A percentile compares a stretch with the other conserved stretches of the same genome.
These are phyloP conservation scores for Aphis craccivora DNA, from an alignment of 1,140 invertebrate species.

Conservation along the genomic window DNA sequence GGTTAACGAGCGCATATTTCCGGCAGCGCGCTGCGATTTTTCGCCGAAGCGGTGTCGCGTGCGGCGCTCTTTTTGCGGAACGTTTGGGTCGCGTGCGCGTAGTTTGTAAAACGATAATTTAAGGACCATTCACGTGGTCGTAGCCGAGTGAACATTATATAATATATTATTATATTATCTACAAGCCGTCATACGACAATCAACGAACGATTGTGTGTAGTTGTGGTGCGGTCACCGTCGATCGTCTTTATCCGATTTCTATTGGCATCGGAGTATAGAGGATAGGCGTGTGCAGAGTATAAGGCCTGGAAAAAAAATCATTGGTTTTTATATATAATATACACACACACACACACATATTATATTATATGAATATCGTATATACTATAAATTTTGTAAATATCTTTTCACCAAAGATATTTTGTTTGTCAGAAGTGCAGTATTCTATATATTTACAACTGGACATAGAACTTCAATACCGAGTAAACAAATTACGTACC, in stretches of 20 bases:
- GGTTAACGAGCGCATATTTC: constrained; percentile 32
- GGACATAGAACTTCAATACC: neutral
- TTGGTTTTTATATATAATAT: neutral
- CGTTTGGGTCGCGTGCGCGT: constrained; percentile 29
- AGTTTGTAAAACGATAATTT: constrained; percentile 34
- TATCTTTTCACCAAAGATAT: neutral
- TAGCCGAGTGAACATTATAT: neutral
- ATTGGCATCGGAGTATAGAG: neutral
- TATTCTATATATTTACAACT: neutral
- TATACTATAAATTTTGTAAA: neutral
- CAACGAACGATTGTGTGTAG: constrained; percentile 38
- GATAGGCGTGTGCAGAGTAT: neutral
- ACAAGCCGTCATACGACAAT: constrained; percentile 22
- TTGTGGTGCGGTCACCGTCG: neutral
- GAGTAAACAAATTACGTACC: neutral
- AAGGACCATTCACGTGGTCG: constrained; percentile 11
- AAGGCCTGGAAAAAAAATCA: neutral
- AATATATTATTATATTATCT: neutral
- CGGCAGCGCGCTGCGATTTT: neutral
- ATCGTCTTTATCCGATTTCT: neutral
- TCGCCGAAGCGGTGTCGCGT: neutral
- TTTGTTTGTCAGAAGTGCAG: neutral
- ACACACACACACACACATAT: too few relatives aligned
- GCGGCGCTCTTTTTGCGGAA: neutral
- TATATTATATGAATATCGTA: neutral